Evolutionary conservation across 2,888 invertebrate species (phyloP).

Genomic region (Hemistola chrysoprasaria): DNA sequence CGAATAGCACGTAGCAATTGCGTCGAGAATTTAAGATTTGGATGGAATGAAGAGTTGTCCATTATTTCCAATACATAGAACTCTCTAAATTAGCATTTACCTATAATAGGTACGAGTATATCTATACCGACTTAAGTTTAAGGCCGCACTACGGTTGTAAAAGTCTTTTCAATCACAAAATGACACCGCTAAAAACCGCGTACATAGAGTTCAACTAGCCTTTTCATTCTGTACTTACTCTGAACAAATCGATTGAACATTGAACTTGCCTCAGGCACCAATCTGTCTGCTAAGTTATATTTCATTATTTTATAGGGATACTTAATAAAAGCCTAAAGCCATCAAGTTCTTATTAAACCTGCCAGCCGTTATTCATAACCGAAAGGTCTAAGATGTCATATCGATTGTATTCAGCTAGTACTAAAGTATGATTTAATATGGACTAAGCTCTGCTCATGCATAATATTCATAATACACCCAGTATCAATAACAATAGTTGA

Average conservation of each 20-base stretch:
- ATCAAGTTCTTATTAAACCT: too few species aligned
- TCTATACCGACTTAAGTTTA: too few species aligned
- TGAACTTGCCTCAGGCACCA: conserved; percentile 28
- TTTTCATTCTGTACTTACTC: conserved; percentile 27
- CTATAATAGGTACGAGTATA: too few species aligned
- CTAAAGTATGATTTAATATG: conserved; percentile 5
- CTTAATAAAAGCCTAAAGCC: too few species aligned
- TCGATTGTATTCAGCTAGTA: conserved; percentile 1
- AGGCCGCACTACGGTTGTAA: too few species aligned
- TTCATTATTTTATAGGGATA: conserved; percentile 18
- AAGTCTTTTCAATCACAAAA: too few species aligned
- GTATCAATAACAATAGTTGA: conserved; percentile 13
- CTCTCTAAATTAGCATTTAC: too few species aligned
- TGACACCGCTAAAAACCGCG: conserved; percentile 17
- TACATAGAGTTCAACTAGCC: conserved; percentile 20
- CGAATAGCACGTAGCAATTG: too few species aligned
- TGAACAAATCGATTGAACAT: conserved; percentile 40
- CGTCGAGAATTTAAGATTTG: too few species aligned
- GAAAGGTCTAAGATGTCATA: not conserved
- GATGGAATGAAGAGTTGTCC: too few species aligned
- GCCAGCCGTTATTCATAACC: too few species aligned
- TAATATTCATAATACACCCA: conserved; percentile 6
- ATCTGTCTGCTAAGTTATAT: conserved; percentile 6
- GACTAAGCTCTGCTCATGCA: not conserved
- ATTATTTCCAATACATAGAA: too few species aligned